Evolutionary conservation across 2,797 vertebrate species (phyloP).

Genomic region (Cryptoprocta ferox): DNA sequence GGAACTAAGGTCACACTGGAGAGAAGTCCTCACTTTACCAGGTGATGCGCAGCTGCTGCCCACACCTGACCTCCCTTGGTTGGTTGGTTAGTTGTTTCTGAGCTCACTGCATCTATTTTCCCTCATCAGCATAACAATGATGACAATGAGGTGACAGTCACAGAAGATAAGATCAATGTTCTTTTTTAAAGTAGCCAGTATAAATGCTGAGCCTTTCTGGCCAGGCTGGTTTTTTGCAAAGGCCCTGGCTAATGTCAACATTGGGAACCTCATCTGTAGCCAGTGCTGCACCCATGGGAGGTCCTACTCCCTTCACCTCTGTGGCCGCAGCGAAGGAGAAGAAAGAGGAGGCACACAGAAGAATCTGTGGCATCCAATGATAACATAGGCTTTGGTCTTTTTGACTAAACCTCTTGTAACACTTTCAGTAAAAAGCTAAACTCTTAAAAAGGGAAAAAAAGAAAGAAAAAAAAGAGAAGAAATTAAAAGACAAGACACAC

Average conservation of each 20-base stretch:
- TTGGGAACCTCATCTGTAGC: not conserved
- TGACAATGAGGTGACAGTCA: not conserved
- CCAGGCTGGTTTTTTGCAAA: not conserved
- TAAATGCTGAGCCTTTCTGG: not conserved
- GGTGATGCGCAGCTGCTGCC: not conserved
- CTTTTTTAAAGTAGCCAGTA: not conserved
- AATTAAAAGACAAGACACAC: not conserved
- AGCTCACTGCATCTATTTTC: not conserved
- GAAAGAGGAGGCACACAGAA: not conserved
- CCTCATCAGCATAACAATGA: not conserved
- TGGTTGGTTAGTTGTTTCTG: no score
- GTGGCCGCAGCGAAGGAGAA: not conserved
- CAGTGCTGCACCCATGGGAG: rapidly evolving
- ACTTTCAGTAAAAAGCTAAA: not conserved
- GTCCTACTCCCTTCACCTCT: not conserved
- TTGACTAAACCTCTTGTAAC: not conserved
- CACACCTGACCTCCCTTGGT: not conserved
- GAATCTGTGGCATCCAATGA: not conserved
- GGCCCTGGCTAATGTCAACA: not conserved
- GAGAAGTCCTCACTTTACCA: not conserved
- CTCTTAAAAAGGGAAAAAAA: not conserved
- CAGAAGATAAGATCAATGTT: not conserved
- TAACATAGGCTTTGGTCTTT: not conserved
- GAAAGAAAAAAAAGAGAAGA: not conserved
- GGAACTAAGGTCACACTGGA: not conserved